Base-by-base conservation (phyloP, 2,113 vertebrate genomes). In the Myotis yumanensis region DNA sequence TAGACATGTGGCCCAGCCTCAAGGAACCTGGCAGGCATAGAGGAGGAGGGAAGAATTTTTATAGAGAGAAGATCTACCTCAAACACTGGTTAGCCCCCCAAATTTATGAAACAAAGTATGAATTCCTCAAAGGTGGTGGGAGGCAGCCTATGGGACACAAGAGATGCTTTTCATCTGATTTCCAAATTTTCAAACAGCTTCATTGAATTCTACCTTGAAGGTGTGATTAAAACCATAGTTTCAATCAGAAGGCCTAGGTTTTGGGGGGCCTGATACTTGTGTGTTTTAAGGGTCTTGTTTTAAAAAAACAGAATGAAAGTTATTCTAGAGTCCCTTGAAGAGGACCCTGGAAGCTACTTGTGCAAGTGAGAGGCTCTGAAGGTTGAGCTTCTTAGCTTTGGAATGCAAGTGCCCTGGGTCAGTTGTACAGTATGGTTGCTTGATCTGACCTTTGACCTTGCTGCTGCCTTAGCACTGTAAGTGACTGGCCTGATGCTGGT, bases 351-450 rank as follows among this genome's bases (percentile, higher is more conserved):
- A 32, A 76, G 43, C 8, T 4, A 52, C 51, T 25, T 66, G 23
- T 51, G 32, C 35, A 77, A 73, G 11, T 3, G 46, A 46, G 46
- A 46, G 46, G 10, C 46, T 46, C 46, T 46, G 46, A 46, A 46
- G 46, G 46, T 11, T 69, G 48, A 80, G 30, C 18, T 35, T 40
- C 59, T 62, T 85, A 52, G 43, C 52, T 43, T 80, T 46, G n/a
- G n/a, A 23, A 43, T 18, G 23, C 2, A 9, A 4, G 32, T 28
- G 17, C 43, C 30, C 2, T 20, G 51, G 57, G 52, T 85, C 35
- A 66, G 4, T 4, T 18, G 1, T 30, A 1, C 0, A 12, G 0
- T 30, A 6, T 32, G 30, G n/a, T 57, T 83, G 51, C 85, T 62
- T 84, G 35, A 32, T 30, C 64, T 85, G 23, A 71, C 3, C 52